Conservation (phyloP, 2,113 vertebrate species). For the Agapornis roseicollis region DNA sequence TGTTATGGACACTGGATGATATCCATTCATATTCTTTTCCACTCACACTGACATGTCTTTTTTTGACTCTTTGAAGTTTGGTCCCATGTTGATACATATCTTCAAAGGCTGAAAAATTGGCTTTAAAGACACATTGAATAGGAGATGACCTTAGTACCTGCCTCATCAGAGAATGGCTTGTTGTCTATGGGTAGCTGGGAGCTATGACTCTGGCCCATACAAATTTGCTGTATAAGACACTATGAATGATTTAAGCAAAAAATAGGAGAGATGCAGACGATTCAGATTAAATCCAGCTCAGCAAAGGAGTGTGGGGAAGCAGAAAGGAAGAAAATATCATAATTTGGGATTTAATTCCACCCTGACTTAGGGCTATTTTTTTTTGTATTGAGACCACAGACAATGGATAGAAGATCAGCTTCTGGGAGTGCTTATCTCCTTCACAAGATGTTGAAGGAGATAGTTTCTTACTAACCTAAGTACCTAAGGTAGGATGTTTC, state of each 20-base stretch:
- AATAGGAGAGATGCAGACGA: fast-evolving
- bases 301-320: fast-evolving
- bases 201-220: neutral
- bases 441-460: neutral
- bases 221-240: neutral
- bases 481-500: neutral
- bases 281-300: neutral
- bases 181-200: neutral
- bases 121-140: neutral
- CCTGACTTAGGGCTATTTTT: neutral
- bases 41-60: neutral
- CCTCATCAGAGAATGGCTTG: neutral
- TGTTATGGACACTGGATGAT: neutral
- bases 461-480: neutral
- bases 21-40: neutral
- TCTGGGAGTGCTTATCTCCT: neutral
- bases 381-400: neutral
- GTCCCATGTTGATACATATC: neutral
- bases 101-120: neutral
- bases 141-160: neutral
- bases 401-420: neutral
- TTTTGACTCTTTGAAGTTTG: neutral
- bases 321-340: neutral
- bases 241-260: neutral
- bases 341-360: neutral